Evolutionary conservation across 2,113 vertebrate species (phyloP), one percentile per base, ranked within the genome.

Genomic region (Leuciscus idus): DNA sequence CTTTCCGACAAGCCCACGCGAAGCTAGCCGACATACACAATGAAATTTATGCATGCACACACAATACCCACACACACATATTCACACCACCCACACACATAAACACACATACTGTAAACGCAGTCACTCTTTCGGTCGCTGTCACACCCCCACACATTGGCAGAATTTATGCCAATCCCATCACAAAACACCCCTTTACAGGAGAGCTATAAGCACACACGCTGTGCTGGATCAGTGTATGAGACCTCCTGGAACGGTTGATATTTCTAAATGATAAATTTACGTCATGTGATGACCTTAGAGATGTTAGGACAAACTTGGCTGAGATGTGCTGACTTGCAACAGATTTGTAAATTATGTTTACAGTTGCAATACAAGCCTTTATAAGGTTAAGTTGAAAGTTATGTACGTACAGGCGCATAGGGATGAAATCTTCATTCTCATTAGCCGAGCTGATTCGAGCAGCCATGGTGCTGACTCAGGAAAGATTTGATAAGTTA

Each of bases 1-100:
- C 89, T 90, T 90, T 90, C 57, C 55, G 78, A 50, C 2, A n/a
- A 75, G 64, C 87, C 85, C 87, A 90, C 89, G 78, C 84, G 0
- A n/a, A 84, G 52, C 43, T 52, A 72, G 30, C 50, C 26, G 11
- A 86, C 74, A 78, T 77, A 77, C 57, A 66, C 39, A 73, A 52
- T 36, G 30, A 50, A 39, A 84, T 62, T 62, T 80, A 86, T 59
- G 50, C 59, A 79, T 73, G 30, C 81, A 61, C 88, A 70, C 79
- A 86, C 57, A 61, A 59, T 52, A 23, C 57, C 72, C 23, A 84
- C 36, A 81, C 76, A 85, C 79, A 46, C 78, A 85, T 33, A 23
- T 75, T 72, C 85, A 83, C 85, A 85, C 68, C 36, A 87, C 57
- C 73, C 76, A 85, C 84, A 48, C 55, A 72, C 85, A 81, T 30